Percentiles rank a stretch among this genome's conserved stretches.
These are phyloP conservation scores for Eidolon dupreanum DNA, from an alignment of 2,797 vertebrate species.

Conservation along the genomic window DNA sequence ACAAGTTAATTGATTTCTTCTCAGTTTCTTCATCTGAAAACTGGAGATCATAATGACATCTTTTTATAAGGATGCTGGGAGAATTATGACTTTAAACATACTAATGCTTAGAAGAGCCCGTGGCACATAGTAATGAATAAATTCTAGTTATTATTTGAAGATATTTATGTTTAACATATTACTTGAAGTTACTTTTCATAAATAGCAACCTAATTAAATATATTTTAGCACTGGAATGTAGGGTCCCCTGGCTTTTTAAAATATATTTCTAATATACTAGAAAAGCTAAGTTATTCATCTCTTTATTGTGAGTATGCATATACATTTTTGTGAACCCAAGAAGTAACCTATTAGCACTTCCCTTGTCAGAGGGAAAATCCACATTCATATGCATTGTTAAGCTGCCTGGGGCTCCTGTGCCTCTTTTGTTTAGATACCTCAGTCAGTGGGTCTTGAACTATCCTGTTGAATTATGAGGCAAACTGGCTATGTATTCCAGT, in stretches of 20 bases:
- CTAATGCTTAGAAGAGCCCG: neutral
- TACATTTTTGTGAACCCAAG: constrained; percentile 44
- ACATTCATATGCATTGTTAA: neutral
- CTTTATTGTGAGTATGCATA: neutral
- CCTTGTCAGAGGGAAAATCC: constrained; percentile 26
- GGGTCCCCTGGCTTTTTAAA: neutral
- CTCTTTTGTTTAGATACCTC: neutral
- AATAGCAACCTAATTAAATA: neutral
- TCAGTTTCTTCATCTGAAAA: neutral
- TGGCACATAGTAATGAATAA: neutral
- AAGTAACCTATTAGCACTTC: neutral
- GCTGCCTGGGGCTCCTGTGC: neutral
- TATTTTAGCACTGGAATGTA: neutral
- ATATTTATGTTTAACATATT: neutral
- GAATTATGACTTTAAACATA: neutral
- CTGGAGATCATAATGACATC: neutral
- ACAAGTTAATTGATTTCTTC: neutral
- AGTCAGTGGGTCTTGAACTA: neutral
- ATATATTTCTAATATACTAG: neutral
- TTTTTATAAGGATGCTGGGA: neutral
- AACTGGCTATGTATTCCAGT: neutral
- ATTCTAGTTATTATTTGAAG: neutral
- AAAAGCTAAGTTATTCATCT: constrained; percentile 50
- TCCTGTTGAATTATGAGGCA: constrained; percentile 18
- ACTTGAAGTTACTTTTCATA: neutral